Conservation (phyloP, 2,113 vertebrate genomes). For the Ibidorhyncha struthersii region DNA sequence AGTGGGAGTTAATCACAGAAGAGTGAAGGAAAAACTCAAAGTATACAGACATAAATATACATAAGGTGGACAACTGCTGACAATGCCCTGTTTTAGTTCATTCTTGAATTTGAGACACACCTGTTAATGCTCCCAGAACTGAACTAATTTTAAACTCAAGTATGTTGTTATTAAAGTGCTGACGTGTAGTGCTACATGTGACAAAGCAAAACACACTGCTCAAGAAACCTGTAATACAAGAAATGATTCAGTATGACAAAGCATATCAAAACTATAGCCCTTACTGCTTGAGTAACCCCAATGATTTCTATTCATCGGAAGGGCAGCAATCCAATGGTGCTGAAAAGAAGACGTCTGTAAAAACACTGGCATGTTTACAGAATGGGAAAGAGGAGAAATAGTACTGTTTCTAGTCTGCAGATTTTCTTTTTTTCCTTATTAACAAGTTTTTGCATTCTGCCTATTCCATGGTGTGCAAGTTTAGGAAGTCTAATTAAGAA, state of each 20-base stretch:
- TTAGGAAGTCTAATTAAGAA: neutral
- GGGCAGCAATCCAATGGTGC: neutral
- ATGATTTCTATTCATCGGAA: neutral
- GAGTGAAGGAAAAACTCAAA: neutral
- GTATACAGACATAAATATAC: neutral
- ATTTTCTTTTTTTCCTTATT: neutral
- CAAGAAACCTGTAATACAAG: neutral
- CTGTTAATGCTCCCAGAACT: neutral
- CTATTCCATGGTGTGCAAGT: neutral
- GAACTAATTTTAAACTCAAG: neutral
- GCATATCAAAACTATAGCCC: neutral
- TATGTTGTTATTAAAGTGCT: neutral
- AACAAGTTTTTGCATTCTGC: neutral
- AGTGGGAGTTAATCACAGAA: neutral
- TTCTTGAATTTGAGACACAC: neutral
- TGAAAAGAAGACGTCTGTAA: neutral
- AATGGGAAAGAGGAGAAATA: neutral
- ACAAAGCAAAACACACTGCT: neutral
- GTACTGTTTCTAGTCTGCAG: neutral
- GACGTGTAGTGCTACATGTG: neutral
- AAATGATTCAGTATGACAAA: neutral
- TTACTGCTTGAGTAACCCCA: neutral
- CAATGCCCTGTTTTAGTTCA: neutral
- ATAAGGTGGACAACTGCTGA: neutral
- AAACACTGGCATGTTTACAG: neutral